Percentiles rank a stretch among this genome's conserved stretches.
phyloP scores from a whole-genome alignment of 2,888 invertebrate species.

The Ectobius pallidus region DNA sequence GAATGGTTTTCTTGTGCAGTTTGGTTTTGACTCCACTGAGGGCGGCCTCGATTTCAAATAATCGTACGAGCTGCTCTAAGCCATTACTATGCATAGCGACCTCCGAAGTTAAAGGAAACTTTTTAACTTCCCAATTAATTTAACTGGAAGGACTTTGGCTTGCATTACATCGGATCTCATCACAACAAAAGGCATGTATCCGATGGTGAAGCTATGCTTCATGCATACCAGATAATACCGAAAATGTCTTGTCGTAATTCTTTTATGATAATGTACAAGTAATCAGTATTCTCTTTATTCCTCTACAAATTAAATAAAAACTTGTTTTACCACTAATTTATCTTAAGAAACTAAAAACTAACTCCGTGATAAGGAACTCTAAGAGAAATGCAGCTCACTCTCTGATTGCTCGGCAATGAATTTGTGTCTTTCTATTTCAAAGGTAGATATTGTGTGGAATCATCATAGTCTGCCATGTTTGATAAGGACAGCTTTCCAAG shows the following conservation, averaged over 20 bases:
- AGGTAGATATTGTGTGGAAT: too few species aligned
- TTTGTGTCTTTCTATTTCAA: too few species aligned
- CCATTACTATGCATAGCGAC: neutral
- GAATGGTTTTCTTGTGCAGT: neutral
- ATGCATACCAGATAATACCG: neutral
- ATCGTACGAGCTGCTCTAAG: neutral
- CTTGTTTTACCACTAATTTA: too few species aligned
- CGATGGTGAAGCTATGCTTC: neutral
- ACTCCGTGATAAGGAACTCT: too few species aligned
- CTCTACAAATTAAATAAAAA: too few species aligned
- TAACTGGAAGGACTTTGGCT: neutral
- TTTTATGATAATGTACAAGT: too few species aligned
- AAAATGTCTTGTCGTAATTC: neutral
- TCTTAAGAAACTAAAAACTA: too few species aligned
- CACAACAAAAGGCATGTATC: neutral
- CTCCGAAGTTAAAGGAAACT: neutral
- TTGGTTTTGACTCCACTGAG: neutral
- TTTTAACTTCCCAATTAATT: slow-evolving; percentile 11
- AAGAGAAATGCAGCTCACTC: too few species aligned
- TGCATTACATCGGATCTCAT: neutral
- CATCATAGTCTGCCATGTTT: too few species aligned
- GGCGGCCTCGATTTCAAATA: neutral
- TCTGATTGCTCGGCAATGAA: too few species aligned
- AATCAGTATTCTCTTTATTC: too few species aligned
- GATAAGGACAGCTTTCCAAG: too few species aligned